Conservation (phyloP, 92 coral and sea anemone species). For the Montipora capitata region DNA sequence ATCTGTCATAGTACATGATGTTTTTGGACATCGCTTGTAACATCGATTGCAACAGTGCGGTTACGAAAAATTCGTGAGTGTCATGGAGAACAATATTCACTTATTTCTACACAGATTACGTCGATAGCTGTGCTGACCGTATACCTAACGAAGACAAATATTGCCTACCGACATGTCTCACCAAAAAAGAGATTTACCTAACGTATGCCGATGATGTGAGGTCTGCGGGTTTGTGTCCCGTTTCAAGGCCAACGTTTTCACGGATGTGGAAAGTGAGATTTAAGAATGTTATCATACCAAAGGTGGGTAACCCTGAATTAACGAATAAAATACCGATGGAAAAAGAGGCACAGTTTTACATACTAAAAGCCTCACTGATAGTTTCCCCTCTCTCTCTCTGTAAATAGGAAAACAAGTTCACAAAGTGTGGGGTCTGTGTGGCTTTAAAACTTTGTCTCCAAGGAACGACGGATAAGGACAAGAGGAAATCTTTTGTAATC, state of each 20-base stretch:
- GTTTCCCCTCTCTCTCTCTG: not conserved
- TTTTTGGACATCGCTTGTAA: no score
- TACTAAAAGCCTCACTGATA: not conserved
- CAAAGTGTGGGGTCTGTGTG: slow-evolving; percentile 60
- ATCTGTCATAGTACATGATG: no score
- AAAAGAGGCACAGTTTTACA: not conserved
- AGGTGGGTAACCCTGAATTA: slow-evolving; percentile 14
- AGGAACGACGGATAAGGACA: slow-evolving; percentile 35
- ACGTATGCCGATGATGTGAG: not conserved
- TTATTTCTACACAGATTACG: not conserved
- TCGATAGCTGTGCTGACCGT: not conserved
- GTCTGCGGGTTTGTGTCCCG: not conserved
- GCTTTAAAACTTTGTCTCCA: not conserved
- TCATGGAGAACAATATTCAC: no score
- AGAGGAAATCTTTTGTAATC: slow-evolving; percentile 10
- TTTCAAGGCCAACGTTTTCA: not conserved
- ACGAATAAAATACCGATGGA: not conserved
- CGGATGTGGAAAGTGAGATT: slow-evolving; percentile 31
- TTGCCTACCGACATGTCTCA: not conserved
- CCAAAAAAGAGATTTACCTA: not conserved
- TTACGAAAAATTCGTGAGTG: no score
- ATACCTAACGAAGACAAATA: not conserved
- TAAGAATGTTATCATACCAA: slow-evolving; percentile 55
- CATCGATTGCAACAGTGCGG: no score
- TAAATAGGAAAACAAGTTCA: slow-evolving; percentile 42